phyloP scores from a whole-genome alignment of 2,113 vertebrate species.

The Vireo altiloquus region DNA sequence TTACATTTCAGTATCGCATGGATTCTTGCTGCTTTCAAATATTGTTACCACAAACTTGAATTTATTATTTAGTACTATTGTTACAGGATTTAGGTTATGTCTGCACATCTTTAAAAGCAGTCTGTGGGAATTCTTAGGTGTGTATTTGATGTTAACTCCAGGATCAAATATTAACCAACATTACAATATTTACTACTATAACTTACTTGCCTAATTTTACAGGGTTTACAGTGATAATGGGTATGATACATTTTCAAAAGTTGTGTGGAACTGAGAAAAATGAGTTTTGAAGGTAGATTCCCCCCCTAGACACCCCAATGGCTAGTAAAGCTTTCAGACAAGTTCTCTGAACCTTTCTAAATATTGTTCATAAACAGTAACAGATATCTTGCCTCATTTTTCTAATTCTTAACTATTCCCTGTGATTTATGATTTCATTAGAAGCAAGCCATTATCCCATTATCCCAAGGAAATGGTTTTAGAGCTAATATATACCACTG shows the following conservation, averaged over 20 bases:
- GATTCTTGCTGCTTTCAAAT: not conserved
- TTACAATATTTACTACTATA: not conserved
- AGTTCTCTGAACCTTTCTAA: not conserved
- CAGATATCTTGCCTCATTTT: not conserved
- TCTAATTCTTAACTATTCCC: not conserved
- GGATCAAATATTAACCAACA: not conserved
- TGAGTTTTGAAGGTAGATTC: not conserved
- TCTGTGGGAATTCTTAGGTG: not conserved
- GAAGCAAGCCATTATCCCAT: not conserved
- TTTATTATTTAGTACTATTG: not conserved
- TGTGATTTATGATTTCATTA: not conserved
- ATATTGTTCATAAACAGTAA: not conserved
- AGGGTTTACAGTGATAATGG: not conserved
- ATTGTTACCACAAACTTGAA: not conserved
- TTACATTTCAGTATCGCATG: not conserved
- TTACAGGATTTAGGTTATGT: not conserved
- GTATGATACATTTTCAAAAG: not conserved
- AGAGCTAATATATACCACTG: not conserved
- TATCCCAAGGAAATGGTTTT: not conserved
- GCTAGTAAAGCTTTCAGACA: not conserved
- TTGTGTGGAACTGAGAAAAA: not conserved
- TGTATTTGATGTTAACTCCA: not conserved
- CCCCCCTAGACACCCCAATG: not conserved
- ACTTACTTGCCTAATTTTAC: not conserved
- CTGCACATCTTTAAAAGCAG: not conserved